Percentiles rank a stretch among this genome's conserved stretches.
Evolutionary conservation across 2,888 invertebrate species (phyloP).

Genomic region (Monoplex corrugatus): DNA sequence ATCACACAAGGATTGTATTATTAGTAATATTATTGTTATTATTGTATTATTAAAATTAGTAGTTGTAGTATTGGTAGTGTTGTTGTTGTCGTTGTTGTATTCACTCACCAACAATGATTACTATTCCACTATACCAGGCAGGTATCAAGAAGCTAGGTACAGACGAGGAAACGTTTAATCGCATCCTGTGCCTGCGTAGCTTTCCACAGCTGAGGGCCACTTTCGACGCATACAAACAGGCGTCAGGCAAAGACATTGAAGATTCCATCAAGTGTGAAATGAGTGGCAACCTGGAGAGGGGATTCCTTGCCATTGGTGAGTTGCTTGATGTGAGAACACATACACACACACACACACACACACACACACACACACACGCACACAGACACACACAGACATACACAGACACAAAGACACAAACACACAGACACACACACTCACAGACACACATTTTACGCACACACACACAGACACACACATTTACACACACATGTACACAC

Average conservation of each 20-base stretch:
- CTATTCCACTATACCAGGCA: constrained; percentile 68
- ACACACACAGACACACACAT: not conserved
- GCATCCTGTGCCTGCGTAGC: constrained; percentile 70
- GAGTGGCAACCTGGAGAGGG: constrained; percentile 69
- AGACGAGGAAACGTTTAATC: constrained; percentile 75
- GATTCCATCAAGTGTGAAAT: constrained; percentile 69
- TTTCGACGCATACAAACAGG: constrained; percentile 69
- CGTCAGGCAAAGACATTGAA: constrained; percentile 70
- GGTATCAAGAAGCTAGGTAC: constrained; percentile 75
- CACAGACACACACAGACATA: too few species aligned
- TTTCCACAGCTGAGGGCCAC: constrained; percentile 70
- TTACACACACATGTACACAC: not conserved
- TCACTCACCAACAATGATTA: too few species aligned
- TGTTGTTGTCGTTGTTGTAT: too few species aligned
- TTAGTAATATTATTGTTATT: too few species aligned
- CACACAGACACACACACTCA: constrained; percentile 18
- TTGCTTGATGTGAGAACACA: not conserved
- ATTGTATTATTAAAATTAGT: too few species aligned
- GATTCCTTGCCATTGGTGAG: constrained; percentile 72
- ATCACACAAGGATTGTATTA: too few species aligned
- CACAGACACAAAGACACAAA: not conserved
- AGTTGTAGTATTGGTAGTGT: too few species aligned
- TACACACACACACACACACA: not conserved
- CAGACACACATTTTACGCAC: not conserved
- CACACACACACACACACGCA: not conserved